Evolutionary conservation across 2,113 vertebrate species (phyloP), one percentile per base, ranked within the genome.

Genomic region (Bubo bubo): DNA sequence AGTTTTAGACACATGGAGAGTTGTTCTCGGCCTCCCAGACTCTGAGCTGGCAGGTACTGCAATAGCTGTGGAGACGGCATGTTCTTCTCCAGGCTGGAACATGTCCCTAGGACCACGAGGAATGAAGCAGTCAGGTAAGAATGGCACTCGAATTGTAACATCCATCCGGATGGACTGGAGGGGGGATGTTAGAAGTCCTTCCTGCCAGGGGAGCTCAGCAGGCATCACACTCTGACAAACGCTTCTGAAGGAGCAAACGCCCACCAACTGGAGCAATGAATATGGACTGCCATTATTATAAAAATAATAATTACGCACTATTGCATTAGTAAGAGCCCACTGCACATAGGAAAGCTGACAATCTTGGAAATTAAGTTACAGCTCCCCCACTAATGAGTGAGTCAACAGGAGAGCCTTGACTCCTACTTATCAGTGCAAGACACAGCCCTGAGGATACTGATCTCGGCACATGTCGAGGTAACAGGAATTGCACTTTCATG

Each of bases 381-480:
- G 3, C 53, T 41, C 3, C 12, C 21, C 5, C 19, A 39, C 11
- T 62, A 28, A 68, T 0, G 2, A 80, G 5, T 11, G 10, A 64
- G 20, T 30, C n/a, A 62, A 55, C n/a, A 59, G 32, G 7, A 79
- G 10, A 79, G 52, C 22, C 62, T 10, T 14, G 32, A 88, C 28
- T 41, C 10, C 20, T 37, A 32, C 45, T 34, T 26, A 18, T n/a
- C 67, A 77, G 53, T 18, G 30, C 6, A 32, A 41, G 37, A 27
- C 13, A 41, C 10, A 81, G 39, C 28, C 68, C 30, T 23, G 34
- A 79, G 52, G 27, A 62, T 16, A 30, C 17, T 52, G 34, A 56
- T 43, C 13, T 56, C 59, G 35, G 45, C 41, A 60, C 11, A 3
- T 1, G 6, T 15, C 0, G 0, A 79, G 9, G 32, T 45, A 79